These are phyloP conservation scores for Drosophila testacea DNA, from an alignment of 2,888 invertebrate genomes.

Conservation along the genomic window DNA sequence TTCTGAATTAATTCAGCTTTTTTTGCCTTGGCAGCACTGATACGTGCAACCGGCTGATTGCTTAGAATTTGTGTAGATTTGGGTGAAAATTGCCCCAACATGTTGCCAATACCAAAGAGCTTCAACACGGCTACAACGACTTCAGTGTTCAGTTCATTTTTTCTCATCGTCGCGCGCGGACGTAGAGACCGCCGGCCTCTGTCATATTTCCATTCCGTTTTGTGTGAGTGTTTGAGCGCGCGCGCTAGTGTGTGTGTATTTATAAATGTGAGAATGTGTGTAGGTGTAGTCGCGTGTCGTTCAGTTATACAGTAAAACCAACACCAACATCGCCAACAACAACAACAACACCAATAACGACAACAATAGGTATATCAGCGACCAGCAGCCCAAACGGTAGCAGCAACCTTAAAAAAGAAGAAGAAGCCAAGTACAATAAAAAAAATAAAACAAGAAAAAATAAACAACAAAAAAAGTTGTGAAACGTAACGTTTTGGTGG, in stretches of 20 bases:
- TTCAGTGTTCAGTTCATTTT: constrained; percentile 57
- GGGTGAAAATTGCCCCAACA: constrained; percentile 42
- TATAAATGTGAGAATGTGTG: constrained; percentile 35
- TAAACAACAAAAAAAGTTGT: constrained; percentile 36
- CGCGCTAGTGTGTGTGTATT: constrained; percentile 26
- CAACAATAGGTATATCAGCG: constrained; percentile 32
- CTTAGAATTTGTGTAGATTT: constrained; percentile 20
- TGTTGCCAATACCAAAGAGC: constrained; percentile 55
- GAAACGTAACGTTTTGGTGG: constrained; percentile 62
- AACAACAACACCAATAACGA: constrained; percentile 38
- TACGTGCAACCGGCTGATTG: constrained; percentile 2
- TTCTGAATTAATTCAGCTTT: too few relatives aligned
- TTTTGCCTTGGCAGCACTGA: too few relatives aligned
- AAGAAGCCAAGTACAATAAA: constrained; percentile 40
- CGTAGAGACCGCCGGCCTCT: constrained; percentile 42
- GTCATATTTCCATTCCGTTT: constrained; percentile 38
- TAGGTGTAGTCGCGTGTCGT: constrained; percentile 61
- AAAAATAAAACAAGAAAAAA: constrained; percentile 30
- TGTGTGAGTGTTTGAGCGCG: constrained; percentile 40
- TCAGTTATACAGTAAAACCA: constrained; percentile 46
- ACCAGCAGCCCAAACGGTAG: constrained; percentile 59
- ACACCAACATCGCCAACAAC: constrained; percentile 31
- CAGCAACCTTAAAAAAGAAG: constrained; percentile 50
- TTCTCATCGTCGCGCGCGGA: constrained; percentile 55
- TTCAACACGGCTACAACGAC: constrained; percentile 41